These are phyloP conservation scores for Synergus japonicus DNA, from an alignment of 2,888 invertebrate genomes.

Conservation along the genomic window DNA sequence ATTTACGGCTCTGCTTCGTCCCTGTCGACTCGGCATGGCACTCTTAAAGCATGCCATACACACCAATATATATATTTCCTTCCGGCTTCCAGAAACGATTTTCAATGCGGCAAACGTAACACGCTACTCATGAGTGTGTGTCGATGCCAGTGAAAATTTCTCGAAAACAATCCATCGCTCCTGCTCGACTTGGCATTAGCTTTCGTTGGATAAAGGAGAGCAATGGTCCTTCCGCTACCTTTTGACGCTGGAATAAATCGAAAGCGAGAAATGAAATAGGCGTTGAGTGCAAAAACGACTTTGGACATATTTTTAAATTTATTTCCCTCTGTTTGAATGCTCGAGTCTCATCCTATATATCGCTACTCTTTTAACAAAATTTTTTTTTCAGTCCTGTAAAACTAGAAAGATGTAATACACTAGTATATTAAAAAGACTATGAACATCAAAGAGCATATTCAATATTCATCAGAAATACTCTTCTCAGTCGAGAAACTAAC, in stretches of 20 bases:
- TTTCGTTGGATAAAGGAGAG: constrained; percentile 5
- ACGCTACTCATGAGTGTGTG: neutral
- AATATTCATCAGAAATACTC: too few species aligned
- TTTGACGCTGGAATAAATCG: constrained; percentile 2
- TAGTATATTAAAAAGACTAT: too few species aligned
- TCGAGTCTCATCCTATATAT: neutral
- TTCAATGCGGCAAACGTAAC: constrained; percentile 33
- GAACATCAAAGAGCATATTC: too few species aligned
- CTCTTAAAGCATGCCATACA: constrained; percentile 29
- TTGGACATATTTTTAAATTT: neutral
- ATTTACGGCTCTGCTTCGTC: constrained; percentile 60
- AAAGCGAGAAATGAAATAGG: neutral
- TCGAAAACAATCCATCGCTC: constrained; percentile 30
- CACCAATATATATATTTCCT: constrained; percentile 20
- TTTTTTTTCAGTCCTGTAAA: too few species aligned
- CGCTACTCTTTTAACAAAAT: too few species aligned
- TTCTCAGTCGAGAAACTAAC: too few species aligned
- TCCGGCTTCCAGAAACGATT: constrained; percentile 32
- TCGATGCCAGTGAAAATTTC: constrained; percentile 29
- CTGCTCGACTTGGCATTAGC: constrained; percentile 14
- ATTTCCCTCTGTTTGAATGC: neutral
- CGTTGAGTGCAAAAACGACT: neutral
- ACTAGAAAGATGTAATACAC: too few species aligned
- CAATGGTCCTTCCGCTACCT: neutral
- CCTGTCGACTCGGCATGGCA: constrained; percentile 49